A percentile compares a stretch with the other conserved stretches of the same genome.
These are phyloP conservation scores for Loris lydekkerianus DNA, from an alignment of 2,797 vertebrate genomes.

Conservation along the genomic window DNA sequence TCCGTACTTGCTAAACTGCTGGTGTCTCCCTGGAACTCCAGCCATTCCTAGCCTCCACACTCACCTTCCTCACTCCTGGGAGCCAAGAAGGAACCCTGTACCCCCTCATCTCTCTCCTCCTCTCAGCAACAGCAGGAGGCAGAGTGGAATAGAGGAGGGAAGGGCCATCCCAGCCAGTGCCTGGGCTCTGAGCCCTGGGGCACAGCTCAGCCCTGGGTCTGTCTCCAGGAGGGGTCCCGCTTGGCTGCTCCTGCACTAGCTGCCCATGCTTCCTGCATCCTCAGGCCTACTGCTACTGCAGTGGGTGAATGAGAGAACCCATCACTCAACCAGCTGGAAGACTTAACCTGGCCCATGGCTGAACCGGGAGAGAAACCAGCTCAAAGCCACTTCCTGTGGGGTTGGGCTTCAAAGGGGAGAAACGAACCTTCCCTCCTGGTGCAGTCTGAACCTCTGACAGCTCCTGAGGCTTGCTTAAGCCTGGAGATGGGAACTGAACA, in stretches of 20 bases:
- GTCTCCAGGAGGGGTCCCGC: neutral
- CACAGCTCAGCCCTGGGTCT: neutral
- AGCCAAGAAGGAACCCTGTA: neutral
- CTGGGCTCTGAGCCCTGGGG: neutral
- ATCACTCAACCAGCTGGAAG: neutral
- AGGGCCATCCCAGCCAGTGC: neutral
- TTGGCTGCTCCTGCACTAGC: accelerated
- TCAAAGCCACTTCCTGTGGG: accelerated
- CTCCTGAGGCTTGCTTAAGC: neutral
- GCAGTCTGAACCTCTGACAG: neutral
- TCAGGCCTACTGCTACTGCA: accelerated
- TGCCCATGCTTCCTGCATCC: neutral
- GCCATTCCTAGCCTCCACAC: neutral
- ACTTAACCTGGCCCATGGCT: neutral
- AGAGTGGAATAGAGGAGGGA: neutral
- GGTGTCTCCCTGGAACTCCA: neutral
- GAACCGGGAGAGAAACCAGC: neutral
- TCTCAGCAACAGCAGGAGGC: neutral
- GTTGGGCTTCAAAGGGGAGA: neutral
- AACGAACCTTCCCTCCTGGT: neutral
- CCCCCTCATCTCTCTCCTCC: neutral
- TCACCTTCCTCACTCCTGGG: neutral
- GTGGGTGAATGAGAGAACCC: neutral
- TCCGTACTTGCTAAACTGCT: neutral
- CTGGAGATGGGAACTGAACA: neutral